These are phyloP conservation scores for Himalopsyche phryganea DNA, from an alignment of 1,140 invertebrate species.

Conservation along the genomic window DNA sequence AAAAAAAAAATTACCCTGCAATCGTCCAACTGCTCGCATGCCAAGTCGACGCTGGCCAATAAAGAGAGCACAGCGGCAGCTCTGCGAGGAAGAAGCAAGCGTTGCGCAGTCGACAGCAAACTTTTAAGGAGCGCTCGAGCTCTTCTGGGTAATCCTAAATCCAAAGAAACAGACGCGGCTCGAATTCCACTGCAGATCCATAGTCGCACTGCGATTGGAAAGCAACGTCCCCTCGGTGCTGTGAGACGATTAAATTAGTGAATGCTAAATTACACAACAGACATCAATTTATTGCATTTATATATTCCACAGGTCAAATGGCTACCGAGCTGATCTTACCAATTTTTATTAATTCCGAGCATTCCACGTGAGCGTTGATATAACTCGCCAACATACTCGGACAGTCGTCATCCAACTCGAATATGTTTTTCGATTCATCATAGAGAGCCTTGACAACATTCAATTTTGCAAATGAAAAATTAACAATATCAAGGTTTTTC, in stretches of 20 bases:
- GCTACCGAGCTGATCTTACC: slow-evolving; percentile 1
- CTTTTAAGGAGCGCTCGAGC: slow-evolving; percentile 14
- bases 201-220: neutral
- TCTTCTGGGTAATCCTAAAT: slow-evolving; percentile 21
- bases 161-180: slow-evolving; percentile 9
- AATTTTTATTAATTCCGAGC: slow-evolving; percentile 14
- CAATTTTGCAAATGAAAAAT: slow-evolving; percentile 23
- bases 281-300: neutral
- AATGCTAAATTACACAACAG: neutral
- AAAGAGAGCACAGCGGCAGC: slow-evolving; percentile 11
- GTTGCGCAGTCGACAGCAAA: slow-evolving; percentile 13
- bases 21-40: slow-evolving; percentile 25
- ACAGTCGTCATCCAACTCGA: slow-evolving; percentile 2
- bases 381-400: slow-evolving; percentile 16
- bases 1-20: slow-evolving; percentile 4
- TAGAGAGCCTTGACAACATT: slow-evolving; percentile 17
- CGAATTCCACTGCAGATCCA: slow-evolving; percentile 17
- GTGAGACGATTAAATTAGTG: slow-evolving; percentile 2
- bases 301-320: neutral
- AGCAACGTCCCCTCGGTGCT: neutral
- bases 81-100: slow-evolving; percentile 17
- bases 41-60: slow-evolving; percentile 22
- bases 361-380: slow-evolving; percentile 20
- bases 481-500: slow-evolving; percentile 20
- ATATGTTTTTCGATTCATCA: neutral